phyloP scores from a whole-genome alignment of 2,888 invertebrate genomes.

The Amphimallon solstitiale region DNA sequence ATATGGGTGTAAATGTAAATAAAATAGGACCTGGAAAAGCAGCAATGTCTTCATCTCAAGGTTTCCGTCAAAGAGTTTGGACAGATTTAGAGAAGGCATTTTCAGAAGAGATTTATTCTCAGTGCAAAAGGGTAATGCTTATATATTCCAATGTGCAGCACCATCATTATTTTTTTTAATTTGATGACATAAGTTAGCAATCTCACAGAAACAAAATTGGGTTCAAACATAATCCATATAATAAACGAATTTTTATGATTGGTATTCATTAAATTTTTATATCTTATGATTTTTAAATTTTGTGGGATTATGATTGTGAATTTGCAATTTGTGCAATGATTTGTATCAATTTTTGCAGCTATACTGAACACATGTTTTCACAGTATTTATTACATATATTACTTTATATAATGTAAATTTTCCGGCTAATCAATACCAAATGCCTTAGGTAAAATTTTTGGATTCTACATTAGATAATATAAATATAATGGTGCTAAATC shows the following conservation, averaged over 20 bases:
- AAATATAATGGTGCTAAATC: conserved; percentile 65
- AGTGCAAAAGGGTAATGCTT: conserved; percentile 72
- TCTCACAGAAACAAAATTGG: too few relatives aligned
- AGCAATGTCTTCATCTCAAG: conserved; percentile 60
- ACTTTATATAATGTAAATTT: not conserved
- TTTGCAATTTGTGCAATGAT: too few relatives aligned
- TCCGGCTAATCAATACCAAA: conserved; percentile 22
- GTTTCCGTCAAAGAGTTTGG: conserved; percentile 80
- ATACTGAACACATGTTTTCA: too few relatives aligned
- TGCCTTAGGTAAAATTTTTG: conserved; percentile 63
- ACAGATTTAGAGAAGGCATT: conserved; percentile 88
- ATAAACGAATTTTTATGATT: too few relatives aligned
- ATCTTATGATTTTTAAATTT: too few relatives aligned
- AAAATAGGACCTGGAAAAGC: conserved; percentile 69
- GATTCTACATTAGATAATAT: conserved; percentile 64
- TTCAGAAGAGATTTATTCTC: conserved; percentile 76
- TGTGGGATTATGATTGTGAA: too few relatives aligned
- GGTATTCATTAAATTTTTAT: too few relatives aligned
- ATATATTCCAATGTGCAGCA: conserved; percentile 3
- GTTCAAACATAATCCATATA: too few relatives aligned
- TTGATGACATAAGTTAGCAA: conserved; percentile 29
- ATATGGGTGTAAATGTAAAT: conserved; percentile 42
- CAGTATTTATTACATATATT: too few relatives aligned
- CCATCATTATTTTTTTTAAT: conserved; percentile 19
- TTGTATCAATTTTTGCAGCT: too few relatives aligned